Evolutionary conservation across 2,888 invertebrate genomes (phyloP).

Genomic region (Phyllotreta striolata): DNA sequence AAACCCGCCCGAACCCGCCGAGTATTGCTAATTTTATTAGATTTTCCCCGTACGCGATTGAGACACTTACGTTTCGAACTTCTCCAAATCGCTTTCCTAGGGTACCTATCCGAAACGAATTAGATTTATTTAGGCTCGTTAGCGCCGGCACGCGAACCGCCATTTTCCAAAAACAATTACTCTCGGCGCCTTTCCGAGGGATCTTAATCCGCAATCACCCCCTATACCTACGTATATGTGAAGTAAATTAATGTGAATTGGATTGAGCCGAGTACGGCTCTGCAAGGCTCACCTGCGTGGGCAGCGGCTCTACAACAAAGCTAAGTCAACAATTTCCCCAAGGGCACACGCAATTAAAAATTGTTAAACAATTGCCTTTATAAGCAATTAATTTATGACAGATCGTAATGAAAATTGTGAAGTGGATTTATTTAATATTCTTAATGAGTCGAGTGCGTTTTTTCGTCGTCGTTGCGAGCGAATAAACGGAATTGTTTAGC

Average conservation of each 20-base stretch:
- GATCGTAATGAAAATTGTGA: constrained; percentile 36
- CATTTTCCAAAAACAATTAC: constrained; percentile 15
- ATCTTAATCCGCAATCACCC: not conserved
- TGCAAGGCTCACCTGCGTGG: constrained; percentile 22
- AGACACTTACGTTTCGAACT: constrained; percentile 47
- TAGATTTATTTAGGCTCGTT: constrained; percentile 45
- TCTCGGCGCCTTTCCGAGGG: constrained; percentile 3
- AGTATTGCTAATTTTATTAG: constrained; percentile 49
- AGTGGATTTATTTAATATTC: constrained; percentile 38
- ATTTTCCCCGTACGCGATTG: constrained; percentile 48
- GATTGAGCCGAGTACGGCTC: too few relatives aligned
- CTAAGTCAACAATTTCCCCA: constrained; percentile 30
- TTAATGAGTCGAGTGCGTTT: constrained; percentile 28
- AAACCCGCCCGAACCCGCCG: constrained; percentile 42
- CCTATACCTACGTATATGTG: too few relatives aligned
- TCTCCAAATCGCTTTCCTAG: constrained; percentile 46
- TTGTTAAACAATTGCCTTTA: constrained; percentile 37
- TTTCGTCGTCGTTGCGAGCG: constrained; percentile 18
- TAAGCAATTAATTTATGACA: constrained; percentile 37
- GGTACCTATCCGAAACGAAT: constrained; percentile 43
- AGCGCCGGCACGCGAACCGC: constrained; percentile 40
- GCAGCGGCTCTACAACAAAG: constrained; percentile 30
- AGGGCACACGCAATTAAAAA: constrained; percentile 33
- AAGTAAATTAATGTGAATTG: too few relatives aligned
- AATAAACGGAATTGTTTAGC: constrained; percentile 32